A percentile compares a stretch with the other conserved stretches of the same genome.
phyloP scores from a whole-genome alignment of 2,113 vertebrate species.

The Haemorhous mexicanus region DNA sequence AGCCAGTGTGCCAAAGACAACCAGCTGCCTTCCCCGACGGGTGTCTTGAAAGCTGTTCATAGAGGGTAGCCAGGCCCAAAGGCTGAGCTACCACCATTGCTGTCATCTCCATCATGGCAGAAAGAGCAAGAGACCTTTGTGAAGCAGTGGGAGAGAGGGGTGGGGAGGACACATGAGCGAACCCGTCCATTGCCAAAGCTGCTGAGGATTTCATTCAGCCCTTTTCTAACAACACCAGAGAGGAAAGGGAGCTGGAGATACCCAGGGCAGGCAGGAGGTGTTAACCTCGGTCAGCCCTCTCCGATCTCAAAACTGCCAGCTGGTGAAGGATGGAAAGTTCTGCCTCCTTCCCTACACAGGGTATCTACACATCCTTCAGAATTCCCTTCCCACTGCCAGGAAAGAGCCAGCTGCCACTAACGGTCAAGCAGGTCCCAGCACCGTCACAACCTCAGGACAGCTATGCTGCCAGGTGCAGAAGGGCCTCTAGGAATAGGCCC shows the following conservation, averaged over 20 bases:
- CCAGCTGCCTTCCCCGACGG: not conserved
- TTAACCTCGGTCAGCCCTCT: not conserved
- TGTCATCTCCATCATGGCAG: not conserved
- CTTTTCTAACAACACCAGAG: not conserved
- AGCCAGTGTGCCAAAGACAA: not conserved
- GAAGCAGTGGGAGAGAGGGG: not conserved
- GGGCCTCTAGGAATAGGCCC: not conserved
- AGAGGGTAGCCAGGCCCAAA: not conserved
- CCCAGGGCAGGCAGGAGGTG: not conserved
- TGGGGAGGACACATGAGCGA: not conserved
- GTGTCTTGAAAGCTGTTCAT: not conserved
- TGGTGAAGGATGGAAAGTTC: not conserved
- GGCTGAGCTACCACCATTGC: not conserved
- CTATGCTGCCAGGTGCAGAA: not conserved
- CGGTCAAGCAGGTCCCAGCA: no score
- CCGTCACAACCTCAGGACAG: not conserved
- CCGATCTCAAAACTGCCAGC: not conserved
- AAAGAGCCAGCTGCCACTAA: not conserved
- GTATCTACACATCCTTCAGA: accelerated
- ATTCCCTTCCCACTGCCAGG: not conserved
- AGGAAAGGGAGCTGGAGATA: not conserved
- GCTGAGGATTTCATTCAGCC: not conserved
- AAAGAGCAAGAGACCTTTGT: not conserved
- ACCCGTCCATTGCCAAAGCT: not conserved
- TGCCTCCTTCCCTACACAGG: not conserved